A percentile compares a stretch with the other conserved stretches of the same genome.
These are phyloP conservation scores for Drosophila rufa DNA, from an alignment of 1,140 invertebrate genomes.

Conservation along the genomic window DNA sequence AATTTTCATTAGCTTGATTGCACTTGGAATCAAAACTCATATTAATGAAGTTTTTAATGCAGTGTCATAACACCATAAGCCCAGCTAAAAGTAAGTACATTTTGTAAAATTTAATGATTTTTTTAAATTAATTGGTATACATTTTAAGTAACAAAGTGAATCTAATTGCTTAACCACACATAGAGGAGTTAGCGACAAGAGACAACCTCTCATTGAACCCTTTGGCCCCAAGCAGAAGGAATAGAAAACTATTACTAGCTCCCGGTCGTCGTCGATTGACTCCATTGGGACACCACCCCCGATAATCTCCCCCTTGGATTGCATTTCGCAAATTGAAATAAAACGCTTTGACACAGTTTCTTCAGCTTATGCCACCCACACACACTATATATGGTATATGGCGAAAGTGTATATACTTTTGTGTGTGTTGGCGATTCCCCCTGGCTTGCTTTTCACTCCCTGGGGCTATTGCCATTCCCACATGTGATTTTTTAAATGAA, in stretches of 20 bases:
- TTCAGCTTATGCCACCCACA: neutral
- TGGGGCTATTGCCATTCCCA: conserved; percentile 9
- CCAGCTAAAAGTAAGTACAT: too few relatives aligned
- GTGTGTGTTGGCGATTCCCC: conserved; percentile 25
- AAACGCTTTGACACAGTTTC: conserved; percentile 59
- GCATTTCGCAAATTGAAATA: conserved; percentile 60
- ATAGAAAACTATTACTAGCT: neutral
- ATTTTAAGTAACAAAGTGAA: neutral
- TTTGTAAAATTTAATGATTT: neutral
- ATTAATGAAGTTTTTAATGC: too few relatives aligned
- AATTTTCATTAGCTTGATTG: too few relatives aligned
- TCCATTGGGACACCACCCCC: conserved; percentile 2
- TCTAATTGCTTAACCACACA: conserved; percentile 8
- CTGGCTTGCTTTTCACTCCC: conserved; percentile 3
- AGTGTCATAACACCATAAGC: too few relatives aligned
- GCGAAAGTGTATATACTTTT: neutral
- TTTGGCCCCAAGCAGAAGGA: neutral
- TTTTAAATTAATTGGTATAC: neutral
- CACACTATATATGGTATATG: neutral
- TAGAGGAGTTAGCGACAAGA: too few relatives aligned
- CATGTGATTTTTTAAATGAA: conserved; percentile 73
- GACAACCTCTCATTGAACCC: neutral
- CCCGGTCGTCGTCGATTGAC: conserved; percentile 9
- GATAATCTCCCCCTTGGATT: conserved; percentile 21
- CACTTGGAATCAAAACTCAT: too few relatives aligned